Evolutionary conservation across 1,140 invertebrate genomes (phyloP).

Genomic region (Ptiloglossa arizonensis): DNA sequence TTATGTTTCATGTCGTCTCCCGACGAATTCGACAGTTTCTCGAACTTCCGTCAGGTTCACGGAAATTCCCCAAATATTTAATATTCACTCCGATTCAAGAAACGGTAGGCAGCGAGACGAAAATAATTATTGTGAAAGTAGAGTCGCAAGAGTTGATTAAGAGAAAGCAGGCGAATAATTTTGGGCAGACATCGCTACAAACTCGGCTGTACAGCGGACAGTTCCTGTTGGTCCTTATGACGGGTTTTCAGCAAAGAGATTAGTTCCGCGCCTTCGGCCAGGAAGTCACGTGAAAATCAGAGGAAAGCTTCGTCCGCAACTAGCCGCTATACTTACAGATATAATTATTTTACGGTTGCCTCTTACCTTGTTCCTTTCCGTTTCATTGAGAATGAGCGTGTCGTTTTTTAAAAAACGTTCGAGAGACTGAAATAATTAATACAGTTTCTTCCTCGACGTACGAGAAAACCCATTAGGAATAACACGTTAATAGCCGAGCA

Average conservation of each 20-base stretch:
- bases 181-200: conserved; percentile 12
- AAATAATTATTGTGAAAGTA: conserved; percentile 42
- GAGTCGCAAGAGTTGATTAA: conserved; percentile 33
- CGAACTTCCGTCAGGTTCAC: too few species aligned
- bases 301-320: conserved; percentile 16
- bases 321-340: conserved; percentile 7
- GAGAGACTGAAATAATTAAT: not conserved
- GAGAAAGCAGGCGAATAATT: conserved; percentile 38
- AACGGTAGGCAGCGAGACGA: not conserved
- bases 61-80: not conserved
- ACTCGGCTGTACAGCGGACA: conserved; percentile 8
- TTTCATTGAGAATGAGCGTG: not conserved
- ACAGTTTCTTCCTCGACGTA: not conserved
- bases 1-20: not conserved
- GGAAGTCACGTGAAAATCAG: conserved; percentile 41
- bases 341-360: conserved; percentile 23
- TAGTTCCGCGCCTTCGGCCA: conserved; percentile 65
- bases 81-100: not conserved
- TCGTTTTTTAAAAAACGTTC: not conserved
- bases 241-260: conserved; percentile 71
- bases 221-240: conserved; percentile 21
- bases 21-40: not conserved
- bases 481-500: too few species aligned
- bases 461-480: too few species aligned
- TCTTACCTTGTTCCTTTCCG: not conserved